Base-by-base conservation (phyloP, 1,140 invertebrate species). In the Orius laevigatus region DNA sequence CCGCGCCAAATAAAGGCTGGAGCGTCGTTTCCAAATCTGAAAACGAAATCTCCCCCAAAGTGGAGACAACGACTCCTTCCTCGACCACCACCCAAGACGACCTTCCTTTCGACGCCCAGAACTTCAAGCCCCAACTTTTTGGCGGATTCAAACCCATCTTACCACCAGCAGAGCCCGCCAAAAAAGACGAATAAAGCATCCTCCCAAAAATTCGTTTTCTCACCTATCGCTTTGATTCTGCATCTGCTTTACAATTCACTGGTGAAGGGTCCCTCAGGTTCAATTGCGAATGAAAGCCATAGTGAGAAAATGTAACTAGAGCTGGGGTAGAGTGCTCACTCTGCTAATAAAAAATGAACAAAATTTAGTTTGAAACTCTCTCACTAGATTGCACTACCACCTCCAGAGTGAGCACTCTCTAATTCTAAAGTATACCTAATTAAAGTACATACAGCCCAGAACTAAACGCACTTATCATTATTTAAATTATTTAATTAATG, bases 81-180 rank as follows among this genome's bases (percentile, higher is more conserved):
- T 9, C 48, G 12, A 25, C 45, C 35, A 25, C 25, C 3, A 25
- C 25, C 3, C 25, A 25, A 25, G 52, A 56, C 18, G 53, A 58
- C 14, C 47, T 41, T 16, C 56, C 52, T 34, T 78, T 78, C 50
- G 75, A 80, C 51, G 64, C 74, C 5, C 73, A 79, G 41, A 76
- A 70, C 50, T 81, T 81, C 54, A 76, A 78, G 53, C 78, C 78
- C 0, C 72, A 79, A 53, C 56, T 79, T 4, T 74, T 76, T 50
- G 74, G 76, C 1, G 78, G 78, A 0, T 81, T 80, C 51, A 72
- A 76, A 51, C 78, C 78, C 0, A 76, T 79, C 41, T 15, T 54
- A 14, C 53, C 56, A 12, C 46, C 49, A 10, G 6, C 14, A 32
- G 36, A 33, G 46, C 41, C 41, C 18, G 20, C 25, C 15, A 36